Evolutionary conservation across 2,888 invertebrate genomes (phyloP).

Genomic region (Ischnura elegans): DNA sequence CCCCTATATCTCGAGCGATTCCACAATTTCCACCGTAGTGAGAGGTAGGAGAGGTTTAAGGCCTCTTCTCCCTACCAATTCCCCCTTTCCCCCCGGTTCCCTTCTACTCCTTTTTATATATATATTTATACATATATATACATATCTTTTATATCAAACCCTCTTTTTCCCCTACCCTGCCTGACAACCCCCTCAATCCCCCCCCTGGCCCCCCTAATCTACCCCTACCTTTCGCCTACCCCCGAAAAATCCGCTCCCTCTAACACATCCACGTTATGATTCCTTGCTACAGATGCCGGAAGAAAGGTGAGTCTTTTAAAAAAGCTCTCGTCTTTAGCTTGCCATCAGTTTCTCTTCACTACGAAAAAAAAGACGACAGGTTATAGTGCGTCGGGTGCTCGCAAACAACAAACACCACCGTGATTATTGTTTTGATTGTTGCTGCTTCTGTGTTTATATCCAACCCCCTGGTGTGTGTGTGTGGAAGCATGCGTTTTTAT

Average conservation of each 20-base stretch:
- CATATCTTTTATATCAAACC: neutral
- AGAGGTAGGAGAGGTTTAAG: neutral
- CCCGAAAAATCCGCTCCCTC: slow-evolving; percentile 58
- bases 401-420: no score
- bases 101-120: neutral
- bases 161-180: neutral
- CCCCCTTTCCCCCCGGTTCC: neutral
- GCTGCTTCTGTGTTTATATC: neutral
- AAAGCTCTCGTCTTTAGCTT: slow-evolving; percentile 37
- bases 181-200: neutral
- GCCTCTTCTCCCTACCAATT: neutral
- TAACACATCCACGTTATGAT: slow-evolving; percentile 67
- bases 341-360: neutral
- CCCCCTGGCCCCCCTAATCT: neutral
- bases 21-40: slow-evolving; percentile 12
- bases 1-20: slow-evolving; percentile 16
- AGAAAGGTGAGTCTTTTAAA: slow-evolving; percentile 61
- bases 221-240: neutral
- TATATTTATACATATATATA: neutral
- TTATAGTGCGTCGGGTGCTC: neutral
- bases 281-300: slow-evolving; percentile 67
- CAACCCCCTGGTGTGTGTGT: slow-evolving; percentile 34
- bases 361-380: neutral
- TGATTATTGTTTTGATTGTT: no score
- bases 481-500: slow-evolving; percentile 28